Evolutionary conservation across 2,113 vertebrate species (phyloP), one percentile per base, ranked within the genome.

Genomic region (Zingel zingel): DNA sequence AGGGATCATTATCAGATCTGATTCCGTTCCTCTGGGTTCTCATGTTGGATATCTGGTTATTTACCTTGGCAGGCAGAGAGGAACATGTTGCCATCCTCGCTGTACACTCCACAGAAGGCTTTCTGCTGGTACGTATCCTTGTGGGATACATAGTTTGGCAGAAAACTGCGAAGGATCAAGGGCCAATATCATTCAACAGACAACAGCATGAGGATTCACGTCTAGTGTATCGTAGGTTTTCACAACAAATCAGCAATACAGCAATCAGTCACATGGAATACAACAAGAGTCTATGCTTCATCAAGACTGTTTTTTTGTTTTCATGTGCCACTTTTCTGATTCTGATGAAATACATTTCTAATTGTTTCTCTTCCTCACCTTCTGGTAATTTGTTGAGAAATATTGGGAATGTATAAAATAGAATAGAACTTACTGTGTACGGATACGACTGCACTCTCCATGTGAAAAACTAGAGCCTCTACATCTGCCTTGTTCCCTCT

Each of bases 31-130:
- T 81, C 33, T 62, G 64, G 63, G 73, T 66, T 81, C 63, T 86
- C 27, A 16, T 39, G 62, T 88, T 54, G 30, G 81, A 80, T 65
- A 33, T 71, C 0, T 3, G 36, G 30, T 56, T 86, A 70, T 88
- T 90, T 95, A 98, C 97, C 97, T 96, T 98, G 97, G 89, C 97
- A 98, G 83, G 97, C 97, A 3, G 97, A 97, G 74, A 98, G 96
- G 90, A 98, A 97, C 91, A 97, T 93, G 63, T 95, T 92, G 80
- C 97, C 97, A 86, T 98, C 95, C 61, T 95, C 93, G 51, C 97
- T 97, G 92, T 97, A 98, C 69, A 98, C 93, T 4, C 97, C 97
- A 76, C 97, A 98, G 94, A 98, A 98, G 30, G 96, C 97, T 94
- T 98, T 98, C 95, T 98, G 97, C 67, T 95, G 94, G 89, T 97